Percentiles rank a stretch among this genome's conserved stretches.
These are phyloP conservation scores for Hyperoplus immaculatus DNA, from an alignment of 2,797 vertebrate genomes.

Conservation along the genomic window DNA sequence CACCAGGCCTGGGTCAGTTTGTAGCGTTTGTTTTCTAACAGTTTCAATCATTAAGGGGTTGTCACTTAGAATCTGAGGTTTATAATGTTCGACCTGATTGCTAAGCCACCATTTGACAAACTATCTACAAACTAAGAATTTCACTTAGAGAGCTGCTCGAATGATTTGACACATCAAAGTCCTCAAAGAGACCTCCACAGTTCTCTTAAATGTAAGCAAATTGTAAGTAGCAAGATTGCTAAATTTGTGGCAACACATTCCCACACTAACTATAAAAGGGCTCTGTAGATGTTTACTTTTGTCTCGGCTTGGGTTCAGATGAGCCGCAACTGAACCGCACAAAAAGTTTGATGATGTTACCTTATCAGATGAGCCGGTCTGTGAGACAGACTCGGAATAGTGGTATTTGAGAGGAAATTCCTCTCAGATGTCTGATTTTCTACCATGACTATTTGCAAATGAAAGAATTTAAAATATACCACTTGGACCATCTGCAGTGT, in stretches of 20 bases:
- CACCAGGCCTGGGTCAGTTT: slow-evolving; percentile 73
- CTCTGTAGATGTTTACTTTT: neutral
- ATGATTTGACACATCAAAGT: neutral
- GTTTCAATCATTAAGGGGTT: neutral
- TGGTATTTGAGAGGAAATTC: slow-evolving; percentile 18
- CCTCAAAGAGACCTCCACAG: neutral
- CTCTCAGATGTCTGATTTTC: slow-evolving; percentile 29
- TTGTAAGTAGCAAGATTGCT: no score
- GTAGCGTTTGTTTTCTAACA: slow-evolving; percentile 18
- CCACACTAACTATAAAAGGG: no score
- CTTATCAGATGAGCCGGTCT: neutral
- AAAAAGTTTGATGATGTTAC: slow-evolving; percentile 2
- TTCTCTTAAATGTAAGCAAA: no score
- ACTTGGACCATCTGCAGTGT: neutral
- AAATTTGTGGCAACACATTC: no score
- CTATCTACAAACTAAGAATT: neutral
- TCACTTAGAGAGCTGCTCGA: neutral
- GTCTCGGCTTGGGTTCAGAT: neutral
- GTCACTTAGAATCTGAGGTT: neutral
- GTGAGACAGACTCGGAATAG: slow-evolving; percentile 16
- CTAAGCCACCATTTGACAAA: neutral
- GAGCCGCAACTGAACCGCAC: slow-evolving; percentile 17
- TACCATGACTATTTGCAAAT: neutral
- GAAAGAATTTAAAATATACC: slow-evolving; percentile 13
- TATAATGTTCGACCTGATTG: neutral